A percentile compares a stretch with the other conserved stretches of the same genome.
phyloP scores from a whole-genome alignment of 2,113 vertebrate genomes.

The Oriolus oriolus region DNA sequence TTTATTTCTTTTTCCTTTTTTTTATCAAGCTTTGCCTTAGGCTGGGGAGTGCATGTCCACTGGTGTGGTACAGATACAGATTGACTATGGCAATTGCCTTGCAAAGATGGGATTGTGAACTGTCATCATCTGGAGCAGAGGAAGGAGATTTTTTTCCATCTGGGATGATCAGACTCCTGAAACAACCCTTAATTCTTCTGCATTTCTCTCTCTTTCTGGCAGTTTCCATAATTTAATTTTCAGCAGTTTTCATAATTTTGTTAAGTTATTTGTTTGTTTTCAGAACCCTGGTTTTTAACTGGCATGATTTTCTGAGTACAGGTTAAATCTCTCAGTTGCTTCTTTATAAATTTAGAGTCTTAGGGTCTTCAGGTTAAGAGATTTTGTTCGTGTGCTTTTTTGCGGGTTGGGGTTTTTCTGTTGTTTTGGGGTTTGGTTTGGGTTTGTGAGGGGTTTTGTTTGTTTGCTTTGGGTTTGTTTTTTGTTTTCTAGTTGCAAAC shows the following conservation, averaged over 20 bases:
- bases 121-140: background rate
- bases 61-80: background rate
- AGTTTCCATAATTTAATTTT: background rate
- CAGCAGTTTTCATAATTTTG: background rate
- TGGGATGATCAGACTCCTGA: background rate
- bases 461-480: background rate
- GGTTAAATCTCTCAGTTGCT: background rate
- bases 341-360: background rate
- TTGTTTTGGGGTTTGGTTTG: background rate
- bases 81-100: background rate
- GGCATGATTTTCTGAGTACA: background rate
- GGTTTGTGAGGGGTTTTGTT: background rate
- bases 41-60: background rate
- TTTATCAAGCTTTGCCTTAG: background rate
- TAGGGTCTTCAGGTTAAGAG: background rate
- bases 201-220: background rate
- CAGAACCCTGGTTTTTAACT: background rate
- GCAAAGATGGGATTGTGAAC: background rate
- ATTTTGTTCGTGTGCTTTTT: background rate
- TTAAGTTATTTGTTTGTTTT: background rate
- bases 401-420: fast-evolving
- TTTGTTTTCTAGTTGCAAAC: background rate
- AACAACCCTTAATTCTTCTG: background rate
- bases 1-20: fast-evolving
- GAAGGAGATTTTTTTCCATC: background rate